These are phyloP conservation scores for Pan paniscus DNA, from an alignment of 2,113 vertebrate species.

Conservation along the genomic window DNA sequence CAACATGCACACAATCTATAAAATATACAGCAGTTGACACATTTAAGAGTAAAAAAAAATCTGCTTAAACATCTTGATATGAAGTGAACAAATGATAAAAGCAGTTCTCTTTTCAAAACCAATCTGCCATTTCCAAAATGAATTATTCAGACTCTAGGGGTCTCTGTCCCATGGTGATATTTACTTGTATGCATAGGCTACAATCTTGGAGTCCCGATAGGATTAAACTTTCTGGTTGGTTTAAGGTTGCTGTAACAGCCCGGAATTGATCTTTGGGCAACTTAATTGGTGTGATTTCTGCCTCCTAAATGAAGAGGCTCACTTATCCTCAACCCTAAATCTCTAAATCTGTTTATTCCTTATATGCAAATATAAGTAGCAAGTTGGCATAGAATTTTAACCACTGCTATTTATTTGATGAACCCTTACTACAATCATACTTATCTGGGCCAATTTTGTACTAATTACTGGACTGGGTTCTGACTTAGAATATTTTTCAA, in stretches of 20 bases:
- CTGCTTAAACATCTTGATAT: background rate
- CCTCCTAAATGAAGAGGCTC: background rate
- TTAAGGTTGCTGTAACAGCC: background rate
- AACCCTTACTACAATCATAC: background rate
- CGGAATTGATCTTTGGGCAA: background rate
- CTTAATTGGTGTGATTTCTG: background rate
- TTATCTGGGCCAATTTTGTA: background rate
- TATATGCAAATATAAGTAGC: background rate
- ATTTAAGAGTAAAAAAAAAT: background rate
- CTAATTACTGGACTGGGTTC: background rate
- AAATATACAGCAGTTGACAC: background rate
- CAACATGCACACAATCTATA: background rate
- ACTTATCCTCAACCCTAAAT: background rate
- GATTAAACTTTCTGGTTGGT: background rate
- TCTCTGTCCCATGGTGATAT: background rate
- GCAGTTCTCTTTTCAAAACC: slow-evolving; percentile 2
- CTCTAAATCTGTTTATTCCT: background rate
- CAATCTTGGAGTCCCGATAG: background rate
- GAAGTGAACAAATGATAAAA: background rate
- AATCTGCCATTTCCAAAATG: background rate
- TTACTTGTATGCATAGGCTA: background rate
- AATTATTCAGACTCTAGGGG: background rate
- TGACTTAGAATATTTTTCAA: background rate
- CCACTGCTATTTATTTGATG: background rate
- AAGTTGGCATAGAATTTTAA: slow-evolving; percentile 12